These are phyloP conservation scores for Todiramphus saurophagus DNA, from an alignment of 2,113 vertebrate genomes.

Conservation along the genomic window DNA sequence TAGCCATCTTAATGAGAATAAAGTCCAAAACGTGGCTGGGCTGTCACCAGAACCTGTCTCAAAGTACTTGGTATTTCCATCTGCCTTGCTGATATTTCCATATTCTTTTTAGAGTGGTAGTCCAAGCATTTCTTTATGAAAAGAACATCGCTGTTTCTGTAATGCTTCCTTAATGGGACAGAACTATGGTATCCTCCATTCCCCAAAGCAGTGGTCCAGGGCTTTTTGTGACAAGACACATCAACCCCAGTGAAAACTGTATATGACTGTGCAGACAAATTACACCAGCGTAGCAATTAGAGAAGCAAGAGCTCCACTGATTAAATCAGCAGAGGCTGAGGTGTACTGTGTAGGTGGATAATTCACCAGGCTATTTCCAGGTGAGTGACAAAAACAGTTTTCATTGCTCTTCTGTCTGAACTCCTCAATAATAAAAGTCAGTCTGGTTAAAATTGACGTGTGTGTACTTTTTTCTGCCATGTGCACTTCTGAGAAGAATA, in stretches of 20 bases:
- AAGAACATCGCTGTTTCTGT: neutral
- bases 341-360: neutral
- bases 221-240: neutral
- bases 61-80: neutral
- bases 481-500: neutral
- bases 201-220: neutral
- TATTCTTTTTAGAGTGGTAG: neutral
- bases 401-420: slow-evolving; percentile 22
- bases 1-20: neutral
- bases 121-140: neutral
- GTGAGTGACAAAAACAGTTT: neutral
- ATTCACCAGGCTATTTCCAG: neutral
- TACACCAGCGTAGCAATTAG: neutral
- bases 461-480: neutral
- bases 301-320: neutral
- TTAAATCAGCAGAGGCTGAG: neutral
- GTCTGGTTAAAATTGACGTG: neutral
- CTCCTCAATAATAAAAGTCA: slow-evolving; percentile 21
- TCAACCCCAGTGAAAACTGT: neutral
- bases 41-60: neutral
- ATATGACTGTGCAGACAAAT: neutral
- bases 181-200: neutral
- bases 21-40: neutral
- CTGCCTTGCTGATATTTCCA: neutral
- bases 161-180: neutral